Percentiles rank a stretch among this genome's conserved stretches.
Conservation (phyloP, 2,113 vertebrate genomes). For the Jaculus jaculus region DNA sequence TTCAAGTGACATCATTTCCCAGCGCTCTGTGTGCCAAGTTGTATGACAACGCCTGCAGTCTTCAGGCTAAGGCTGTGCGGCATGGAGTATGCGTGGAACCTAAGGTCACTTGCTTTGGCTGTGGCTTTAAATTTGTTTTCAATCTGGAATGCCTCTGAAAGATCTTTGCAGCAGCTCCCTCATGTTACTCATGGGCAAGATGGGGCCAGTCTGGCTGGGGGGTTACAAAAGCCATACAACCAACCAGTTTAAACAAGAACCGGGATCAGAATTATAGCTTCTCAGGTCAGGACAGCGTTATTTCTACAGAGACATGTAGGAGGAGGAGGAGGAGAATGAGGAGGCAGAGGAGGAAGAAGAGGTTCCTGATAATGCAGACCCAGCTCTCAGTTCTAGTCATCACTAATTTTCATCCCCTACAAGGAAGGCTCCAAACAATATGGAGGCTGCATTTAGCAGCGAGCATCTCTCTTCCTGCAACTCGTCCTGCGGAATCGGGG, state of each 20-base stretch:
- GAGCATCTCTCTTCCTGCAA: background rate
- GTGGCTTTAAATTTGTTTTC: background rate
- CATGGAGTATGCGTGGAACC: background rate
- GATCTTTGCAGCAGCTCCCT: background rate
- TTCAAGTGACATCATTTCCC: background rate
- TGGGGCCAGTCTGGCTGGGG: background rate
- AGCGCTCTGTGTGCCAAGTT: background rate
- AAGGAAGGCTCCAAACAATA: background rate
- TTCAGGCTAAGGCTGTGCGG: background rate
- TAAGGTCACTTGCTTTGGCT: background rate
- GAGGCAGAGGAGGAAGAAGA: background rate
- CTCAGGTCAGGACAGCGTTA: background rate
- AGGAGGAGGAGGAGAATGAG: background rate
- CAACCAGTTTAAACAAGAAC: background rate
- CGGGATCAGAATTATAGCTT: background rate
- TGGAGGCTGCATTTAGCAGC: fast-evolving
- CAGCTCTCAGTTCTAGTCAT: background rate
- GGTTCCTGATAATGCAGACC: background rate
- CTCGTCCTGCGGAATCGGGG: background rate
- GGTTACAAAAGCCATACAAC: background rate
- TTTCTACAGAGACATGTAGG: background rate
- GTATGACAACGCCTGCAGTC: background rate
- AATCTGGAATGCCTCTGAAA: background rate
- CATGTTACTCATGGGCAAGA: background rate
- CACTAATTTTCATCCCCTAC: background rate